Percentiles rank a stretch among this genome's conserved stretches.
These are phyloP conservation scores for Dipodomys spectabilis DNA, from an alignment of 2,113 vertebrate genomes.

Conservation along the genomic window DNA sequence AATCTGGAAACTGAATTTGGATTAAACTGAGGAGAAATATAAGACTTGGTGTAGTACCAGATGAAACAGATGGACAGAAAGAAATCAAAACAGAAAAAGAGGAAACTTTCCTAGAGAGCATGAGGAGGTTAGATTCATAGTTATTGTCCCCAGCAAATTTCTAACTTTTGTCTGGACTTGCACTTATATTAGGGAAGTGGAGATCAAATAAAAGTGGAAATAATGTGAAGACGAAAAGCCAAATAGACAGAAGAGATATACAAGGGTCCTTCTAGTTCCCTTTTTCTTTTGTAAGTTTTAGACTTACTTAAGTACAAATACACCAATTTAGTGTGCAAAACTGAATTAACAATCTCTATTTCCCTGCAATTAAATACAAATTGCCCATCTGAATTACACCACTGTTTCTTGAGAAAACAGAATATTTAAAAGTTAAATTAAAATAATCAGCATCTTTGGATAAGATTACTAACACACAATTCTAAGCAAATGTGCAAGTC, in stretches of 20 bases:
- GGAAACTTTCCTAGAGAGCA: conserved; percentile 12
- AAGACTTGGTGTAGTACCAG: background rate
- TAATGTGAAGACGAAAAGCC: background rate
- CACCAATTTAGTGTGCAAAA: background rate
- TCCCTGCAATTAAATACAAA: conserved; percentile 4
- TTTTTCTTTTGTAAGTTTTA: background rate
- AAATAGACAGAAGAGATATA: background rate
- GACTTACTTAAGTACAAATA: background rate
- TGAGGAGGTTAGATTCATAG: background rate
- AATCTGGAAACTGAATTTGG: conserved; percentile 3
- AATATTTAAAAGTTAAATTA: conserved; percentile 11
- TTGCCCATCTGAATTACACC: background rate
- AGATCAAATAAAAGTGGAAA: background rate
- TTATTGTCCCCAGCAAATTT: background rate
- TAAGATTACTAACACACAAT: background rate
- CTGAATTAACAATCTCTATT: background rate
- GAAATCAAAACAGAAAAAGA: background rate
- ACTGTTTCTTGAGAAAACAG: background rate
- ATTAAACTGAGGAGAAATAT: background rate
- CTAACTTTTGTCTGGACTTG: background rate
- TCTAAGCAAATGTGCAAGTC: background rate
- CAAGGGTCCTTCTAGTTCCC: background rate
- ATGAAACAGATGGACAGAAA: background rate
- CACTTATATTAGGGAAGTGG: background rate
- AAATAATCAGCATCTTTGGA: background rate